Evolutionary conservation across 2,113 vertebrate species (phyloP).

Genomic region (Anseranas semipalmata): DNA sequence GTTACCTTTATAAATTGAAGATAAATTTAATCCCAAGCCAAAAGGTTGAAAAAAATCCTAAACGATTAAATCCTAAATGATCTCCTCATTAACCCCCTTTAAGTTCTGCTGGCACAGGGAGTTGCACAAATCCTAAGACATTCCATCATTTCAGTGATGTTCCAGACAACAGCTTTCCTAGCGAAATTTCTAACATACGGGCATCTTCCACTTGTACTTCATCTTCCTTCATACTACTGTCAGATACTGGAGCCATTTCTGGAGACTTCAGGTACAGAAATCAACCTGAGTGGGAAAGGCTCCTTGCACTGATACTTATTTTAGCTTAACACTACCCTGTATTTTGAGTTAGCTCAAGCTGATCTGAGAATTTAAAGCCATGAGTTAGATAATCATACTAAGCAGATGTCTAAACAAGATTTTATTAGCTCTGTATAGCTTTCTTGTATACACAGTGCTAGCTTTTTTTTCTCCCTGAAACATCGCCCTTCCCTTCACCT

Average conservation of each 20-base stretch:
- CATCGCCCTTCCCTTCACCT: background rate
- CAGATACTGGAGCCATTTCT: background rate
- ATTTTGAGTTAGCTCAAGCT: background rate
- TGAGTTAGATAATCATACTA: background rate
- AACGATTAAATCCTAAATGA: background rate
- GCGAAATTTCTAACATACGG: background rate
- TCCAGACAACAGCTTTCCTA: background rate
- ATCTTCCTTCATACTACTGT: background rate
- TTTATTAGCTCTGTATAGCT: background rate
- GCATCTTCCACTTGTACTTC: background rate
- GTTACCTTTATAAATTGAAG: background rate
- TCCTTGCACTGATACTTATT: background rate
- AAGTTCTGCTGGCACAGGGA: background rate
- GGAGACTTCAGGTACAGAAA: background rate
- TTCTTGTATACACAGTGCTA: background rate
- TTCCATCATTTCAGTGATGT: background rate
- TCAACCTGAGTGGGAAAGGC: background rate
- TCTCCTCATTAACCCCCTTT: background rate
- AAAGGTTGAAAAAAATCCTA: background rate
- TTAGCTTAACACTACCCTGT: background rate
- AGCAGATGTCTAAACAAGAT: conserved; percentile 12
- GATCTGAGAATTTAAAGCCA: background rate
- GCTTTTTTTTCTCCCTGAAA: background rate
- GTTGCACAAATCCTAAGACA: background rate
- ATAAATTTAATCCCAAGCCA: background rate